A percentile compares a stretch with the other conserved stretches of the same genome.
Evolutionary conservation across 2,113 vertebrate species (phyloP).

Genomic region (Zapus hudsonius): DNA sequence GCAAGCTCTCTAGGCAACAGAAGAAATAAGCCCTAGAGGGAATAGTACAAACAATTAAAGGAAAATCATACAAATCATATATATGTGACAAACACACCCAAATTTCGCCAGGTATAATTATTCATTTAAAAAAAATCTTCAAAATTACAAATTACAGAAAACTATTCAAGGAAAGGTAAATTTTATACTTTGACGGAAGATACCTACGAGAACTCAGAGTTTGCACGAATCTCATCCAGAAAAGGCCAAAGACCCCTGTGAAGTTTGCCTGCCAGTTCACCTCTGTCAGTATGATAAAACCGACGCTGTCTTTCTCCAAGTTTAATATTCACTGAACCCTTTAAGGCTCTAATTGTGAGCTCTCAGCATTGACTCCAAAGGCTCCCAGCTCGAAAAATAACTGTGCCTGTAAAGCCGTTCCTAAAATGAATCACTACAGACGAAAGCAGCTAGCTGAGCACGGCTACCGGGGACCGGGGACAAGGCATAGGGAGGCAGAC

Average conservation of each 20-base stretch:
- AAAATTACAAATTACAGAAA: background rate
- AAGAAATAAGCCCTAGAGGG: slow-evolving; percentile 52
- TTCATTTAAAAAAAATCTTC: background rate
- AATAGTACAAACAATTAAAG: slow-evolving; percentile 4
- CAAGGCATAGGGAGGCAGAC: background rate
- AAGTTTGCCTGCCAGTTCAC: slow-evolving; percentile 53
- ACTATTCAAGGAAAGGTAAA: slow-evolving; percentile 1
- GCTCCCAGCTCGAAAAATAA: slow-evolving; percentile 36
- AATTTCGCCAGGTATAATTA: slow-evolving; percentile 23
- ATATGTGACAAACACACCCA: background rate
- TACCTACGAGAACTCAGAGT: background rate
- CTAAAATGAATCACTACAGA: background rate
- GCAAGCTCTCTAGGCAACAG: slow-evolving; percentile 48
- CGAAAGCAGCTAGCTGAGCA: background rate
- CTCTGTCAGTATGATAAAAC: background rate
- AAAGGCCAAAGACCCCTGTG: background rate
- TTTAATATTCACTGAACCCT: slow-evolving; percentile 22
- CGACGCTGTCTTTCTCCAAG: background rate
- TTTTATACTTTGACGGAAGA: background rate
- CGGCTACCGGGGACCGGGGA: background rate
- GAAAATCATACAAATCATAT: slow-evolving; percentile 1
- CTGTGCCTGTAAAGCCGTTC: background rate
- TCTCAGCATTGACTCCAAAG: slow-evolving; percentile 44
- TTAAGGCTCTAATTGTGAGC: slow-evolving; percentile 33
- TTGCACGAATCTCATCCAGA: background rate